A percentile compares a stretch with the other conserved stretches of the same genome.
Conservation (phyloP, 2,888 invertebrate genomes). For the Sesamia inferens region DNA sequence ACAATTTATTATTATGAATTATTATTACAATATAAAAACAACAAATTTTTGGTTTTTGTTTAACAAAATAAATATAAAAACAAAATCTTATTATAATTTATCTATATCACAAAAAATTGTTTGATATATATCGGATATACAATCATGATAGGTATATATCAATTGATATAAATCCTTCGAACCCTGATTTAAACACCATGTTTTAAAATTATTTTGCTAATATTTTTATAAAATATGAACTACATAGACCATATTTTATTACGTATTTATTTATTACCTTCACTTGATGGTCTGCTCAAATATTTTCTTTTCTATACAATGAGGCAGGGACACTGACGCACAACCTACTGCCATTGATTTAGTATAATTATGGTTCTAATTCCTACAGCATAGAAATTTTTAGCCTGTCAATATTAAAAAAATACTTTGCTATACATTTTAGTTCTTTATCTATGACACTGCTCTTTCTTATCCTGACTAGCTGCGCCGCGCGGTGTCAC, state of each 20-base stretch:
- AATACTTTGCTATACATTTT: not conserved
- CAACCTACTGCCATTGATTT: not conserved
- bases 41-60: no score
- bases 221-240: not conserved
- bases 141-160: no score
- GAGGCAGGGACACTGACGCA: not conserved
- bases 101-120: no score
- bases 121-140: no score
- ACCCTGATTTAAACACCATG: not conserved
- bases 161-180: no score
- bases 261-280: slow-evolving; percentile 13
- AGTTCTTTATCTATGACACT: no score
- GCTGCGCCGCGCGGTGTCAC: no score
- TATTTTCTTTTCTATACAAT: slow-evolving; percentile 10
- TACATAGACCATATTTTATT: slow-evolving; percentile 21
- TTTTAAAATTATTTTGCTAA: not conserved
- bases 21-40: no score
- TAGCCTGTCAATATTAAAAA: not conserved
- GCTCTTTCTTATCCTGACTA: no score
- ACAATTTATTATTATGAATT: no score
- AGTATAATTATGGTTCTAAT: not conserved
- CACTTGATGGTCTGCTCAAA: slow-evolving; percentile 27
- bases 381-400: not conserved
- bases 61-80: no score
- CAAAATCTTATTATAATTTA: no score